A percentile compares a stretch with the other conserved stretches of the same genome.
These are phyloP conservation scores for Hippasteria phrygiana DNA, from an alignment of 53 echinoderm and acorn worm genomes.

Conservation along the genomic window DNA sequence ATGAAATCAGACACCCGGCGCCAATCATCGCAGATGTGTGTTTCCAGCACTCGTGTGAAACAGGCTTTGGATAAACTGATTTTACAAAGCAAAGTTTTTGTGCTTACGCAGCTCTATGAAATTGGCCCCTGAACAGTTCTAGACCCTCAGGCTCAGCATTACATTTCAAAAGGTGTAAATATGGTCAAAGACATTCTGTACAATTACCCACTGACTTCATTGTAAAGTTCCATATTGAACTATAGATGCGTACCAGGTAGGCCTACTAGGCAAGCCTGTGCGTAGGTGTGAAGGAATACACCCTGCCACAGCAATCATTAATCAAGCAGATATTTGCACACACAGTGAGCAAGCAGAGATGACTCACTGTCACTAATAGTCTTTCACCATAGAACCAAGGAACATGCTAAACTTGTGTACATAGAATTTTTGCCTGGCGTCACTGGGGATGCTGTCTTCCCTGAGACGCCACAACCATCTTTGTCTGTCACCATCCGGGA, in stretches of 20 bases:
- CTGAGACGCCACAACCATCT: not conserved
- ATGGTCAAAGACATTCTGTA: too few species aligned
- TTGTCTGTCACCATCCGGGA: not conserved
- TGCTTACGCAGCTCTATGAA: too few species aligned
- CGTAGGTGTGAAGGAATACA: constrained; percentile 40
- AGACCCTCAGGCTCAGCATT: too few species aligned
- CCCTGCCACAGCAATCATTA: constrained; percentile 31
- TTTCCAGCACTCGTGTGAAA: too few species aligned
- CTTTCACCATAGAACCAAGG: not conserved
- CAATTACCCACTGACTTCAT: too few species aligned
- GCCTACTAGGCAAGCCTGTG: not conserved
- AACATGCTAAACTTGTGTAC: constrained; percentile 41
- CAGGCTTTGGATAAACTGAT: too few species aligned
- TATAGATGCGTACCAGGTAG: not conserved
- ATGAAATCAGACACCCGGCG: too few species aligned
- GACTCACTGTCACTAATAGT: constrained; percentile 45
- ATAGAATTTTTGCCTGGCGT: constrained; percentile 3
- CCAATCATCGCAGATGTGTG: too few species aligned
- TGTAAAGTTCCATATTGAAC: too few species aligned
- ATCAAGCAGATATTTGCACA: constrained; percentile 51
- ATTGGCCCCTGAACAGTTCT: too few species aligned
- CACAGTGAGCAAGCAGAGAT: constrained; percentile 23
- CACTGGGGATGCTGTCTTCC: constrained; percentile 29
- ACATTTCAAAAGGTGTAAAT: too few species aligned
- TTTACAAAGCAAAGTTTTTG: too few species aligned